Evolutionary conservation across 2,797 vertebrate species (phyloP).

Genomic region (Arctocebus calabarensis): DNA sequence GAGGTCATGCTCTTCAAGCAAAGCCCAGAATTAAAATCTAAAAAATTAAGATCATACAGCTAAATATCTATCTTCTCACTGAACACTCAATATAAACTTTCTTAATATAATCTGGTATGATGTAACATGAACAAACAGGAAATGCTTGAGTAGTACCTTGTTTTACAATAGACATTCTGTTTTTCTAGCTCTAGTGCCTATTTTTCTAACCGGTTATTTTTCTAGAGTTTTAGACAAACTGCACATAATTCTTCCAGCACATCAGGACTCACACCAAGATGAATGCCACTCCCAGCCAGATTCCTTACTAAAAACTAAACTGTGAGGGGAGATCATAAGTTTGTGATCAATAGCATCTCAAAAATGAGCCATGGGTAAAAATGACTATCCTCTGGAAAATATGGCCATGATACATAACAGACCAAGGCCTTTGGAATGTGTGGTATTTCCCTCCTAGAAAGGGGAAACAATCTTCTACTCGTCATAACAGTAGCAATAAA

Average conservation of each 20-base stretch:
- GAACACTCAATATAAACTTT: background rate
- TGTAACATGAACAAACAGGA: background rate
- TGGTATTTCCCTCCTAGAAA: background rate
- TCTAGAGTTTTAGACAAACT: constrained; percentile 32
- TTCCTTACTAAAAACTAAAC: background rate
- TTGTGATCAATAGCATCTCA: constrained; percentile 52
- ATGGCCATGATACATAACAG: background rate
- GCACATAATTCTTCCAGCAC: background rate
- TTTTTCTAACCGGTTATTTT: constrained; percentile 53
- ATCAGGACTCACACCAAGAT: background rate
- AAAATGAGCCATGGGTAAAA: constrained; percentile 11
- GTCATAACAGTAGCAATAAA: constrained; percentile 4
- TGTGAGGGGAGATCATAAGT: background rate
- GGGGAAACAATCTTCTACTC: background rate
- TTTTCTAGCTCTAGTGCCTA: background rate
- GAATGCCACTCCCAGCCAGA: background rate
- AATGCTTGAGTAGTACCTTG: background rate
- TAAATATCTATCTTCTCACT: background rate
- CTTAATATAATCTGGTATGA: background rate
- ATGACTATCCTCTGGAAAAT: background rate
- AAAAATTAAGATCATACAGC: background rate
- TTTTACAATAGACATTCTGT: background rate
- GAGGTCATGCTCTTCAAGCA: background rate
- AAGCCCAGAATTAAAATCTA: constrained; percentile 41
- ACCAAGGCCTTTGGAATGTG: background rate